A percentile compares a stretch with the other conserved stretches of the same genome.
Evolutionary conservation across 2,888 invertebrate species (phyloP).

Genomic region (Trissonchulus latispiculum): DNA sequence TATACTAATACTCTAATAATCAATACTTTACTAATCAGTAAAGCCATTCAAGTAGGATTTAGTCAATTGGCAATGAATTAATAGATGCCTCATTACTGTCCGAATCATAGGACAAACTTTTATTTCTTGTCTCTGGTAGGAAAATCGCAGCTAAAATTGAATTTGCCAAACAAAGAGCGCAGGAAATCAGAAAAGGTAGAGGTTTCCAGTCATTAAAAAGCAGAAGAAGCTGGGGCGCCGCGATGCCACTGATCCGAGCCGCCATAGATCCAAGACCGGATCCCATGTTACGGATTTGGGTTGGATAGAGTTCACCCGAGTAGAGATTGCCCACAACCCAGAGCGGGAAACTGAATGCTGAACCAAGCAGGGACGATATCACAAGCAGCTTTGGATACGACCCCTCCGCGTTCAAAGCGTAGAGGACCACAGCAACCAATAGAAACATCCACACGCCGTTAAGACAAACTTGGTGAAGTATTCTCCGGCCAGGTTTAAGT

Average conservation of each 20-base stretch:
- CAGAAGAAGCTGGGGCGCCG: slow-evolving; percentile 3
- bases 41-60: too few species aligned
- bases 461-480: slow-evolving; percentile 9
- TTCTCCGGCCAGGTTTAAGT: slow-evolving; percentile 6
- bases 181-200: not conserved
- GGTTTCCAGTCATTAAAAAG: not conserved
- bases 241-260: not conserved
- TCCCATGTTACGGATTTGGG: slow-evolving; percentile 10
- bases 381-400: not conserved
- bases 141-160: not conserved
- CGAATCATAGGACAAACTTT: not conserved
- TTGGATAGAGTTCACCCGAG: slow-evolving; percentile 21
- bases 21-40: too few species aligned
- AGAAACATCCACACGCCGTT: slow-evolving; percentile 13
- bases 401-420: not conserved
- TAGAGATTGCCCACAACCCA: slow-evolving; percentile 14
- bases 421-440: not conserved
- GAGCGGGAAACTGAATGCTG: slow-evolving; percentile 11
- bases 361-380: not conserved
- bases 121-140: slow-evolving; percentile 3
- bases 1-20: too few species aligned
- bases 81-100: too few species aligned
- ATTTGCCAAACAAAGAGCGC: not conserved
- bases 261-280: slow-evolving; percentile 5
- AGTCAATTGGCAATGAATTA: too few species aligned